phyloP scores from a whole-genome alignment of 2,113 vertebrate species.

The Pseudolaguvia tuberculata region DNA sequence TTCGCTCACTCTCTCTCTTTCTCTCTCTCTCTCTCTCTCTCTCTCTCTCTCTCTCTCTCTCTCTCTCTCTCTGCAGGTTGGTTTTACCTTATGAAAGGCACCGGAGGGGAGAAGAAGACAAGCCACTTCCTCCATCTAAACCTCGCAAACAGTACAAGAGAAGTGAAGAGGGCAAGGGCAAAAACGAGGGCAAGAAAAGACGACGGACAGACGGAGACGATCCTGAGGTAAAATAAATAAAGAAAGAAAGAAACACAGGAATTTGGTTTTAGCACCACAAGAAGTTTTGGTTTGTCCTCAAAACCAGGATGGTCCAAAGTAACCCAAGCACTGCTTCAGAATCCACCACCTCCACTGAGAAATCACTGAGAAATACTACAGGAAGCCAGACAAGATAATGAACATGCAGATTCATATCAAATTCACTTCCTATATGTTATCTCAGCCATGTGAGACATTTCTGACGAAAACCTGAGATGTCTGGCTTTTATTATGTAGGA shows the following conservation, averaged over 20 bases:
- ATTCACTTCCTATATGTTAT: not conserved
- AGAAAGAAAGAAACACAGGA: too few species aligned
- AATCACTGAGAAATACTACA: not conserved
- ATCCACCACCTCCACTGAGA: too few species aligned
- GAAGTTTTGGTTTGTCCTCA: not conserved
- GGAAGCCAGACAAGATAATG: not conserved
- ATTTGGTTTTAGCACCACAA: not conserved
- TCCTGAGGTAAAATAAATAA: conserved; percentile 64
- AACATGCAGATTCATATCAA: not conserved
- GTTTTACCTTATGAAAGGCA: conserved; percentile 89
- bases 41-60: too few species aligned
- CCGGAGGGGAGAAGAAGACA: conserved; percentile 87
- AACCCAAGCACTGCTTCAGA: not conserved
- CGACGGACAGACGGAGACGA: conserved; percentile 64
- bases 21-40: too few species aligned
- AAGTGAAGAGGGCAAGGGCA: conserved; percentile 65
- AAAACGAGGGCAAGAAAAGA: conserved; percentile 66
- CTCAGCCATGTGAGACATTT: not conserved
- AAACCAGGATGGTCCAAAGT: not conserved
- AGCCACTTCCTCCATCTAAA: conserved; percentile 82
- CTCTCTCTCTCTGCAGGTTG: conserved; percentile 68
- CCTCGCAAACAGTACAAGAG: conserved; percentile 85
- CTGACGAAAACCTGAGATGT: not conserved
- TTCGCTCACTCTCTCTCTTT: too few species aligned
- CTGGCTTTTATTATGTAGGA: too few species aligned